Base-by-base conservation (phyloP, 2,113 vertebrate genomes). In the Nematolebias whitei region DNA sequence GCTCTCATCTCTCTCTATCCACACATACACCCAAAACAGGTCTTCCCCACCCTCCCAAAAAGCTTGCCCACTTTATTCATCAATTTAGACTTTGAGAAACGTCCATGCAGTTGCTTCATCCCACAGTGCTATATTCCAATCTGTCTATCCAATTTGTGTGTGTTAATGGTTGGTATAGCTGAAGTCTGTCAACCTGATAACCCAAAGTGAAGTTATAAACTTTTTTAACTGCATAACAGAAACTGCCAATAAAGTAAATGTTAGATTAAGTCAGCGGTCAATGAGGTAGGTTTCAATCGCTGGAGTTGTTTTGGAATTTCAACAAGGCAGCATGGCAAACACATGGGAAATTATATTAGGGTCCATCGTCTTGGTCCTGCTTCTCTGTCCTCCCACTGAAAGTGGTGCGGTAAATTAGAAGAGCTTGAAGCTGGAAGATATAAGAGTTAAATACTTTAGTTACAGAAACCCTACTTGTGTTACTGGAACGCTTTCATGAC, bases 1-100 rank as follows among this genome's bases (percentile, higher is more conserved):
- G 51, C 71, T 88, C 76, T 82, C 75, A 84, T 77, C 47, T 70
- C 54, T 69, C 38, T 70, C 14, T 22, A 15, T 63, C 60, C 59
- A 65, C 55, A 67, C 56, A 71, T 63, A 67, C 69, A 53, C 24
- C 45, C 35, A 68, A 24, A 8, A 16, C 64, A 52, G 7, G 15
- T 45, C 44, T 63, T 58, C 62, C 22, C 40, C 22, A 43, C 29
- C 69, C 69, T 54, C 19, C 59, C 20, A 39, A 66, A 70, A 60
- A 62, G 24, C 32, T 41, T 8, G 1, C 9, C 44, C n/a, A n/a
- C n/a, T 53, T 72, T 76, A 23, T 20, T 10, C 51, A 24, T 52
- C 84, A 77, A 86, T 61, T 29, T 26, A 71, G n/a, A n/a, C n/a
- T n/a, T n/a, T n/a, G n/a, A n/a, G n/a, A n/a, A n/a, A n/a, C n/a